These are phyloP conservation scores for Toxostoma redivivum DNA, from an alignment of 2,113 vertebrate species.

Conservation along the genomic window DNA sequence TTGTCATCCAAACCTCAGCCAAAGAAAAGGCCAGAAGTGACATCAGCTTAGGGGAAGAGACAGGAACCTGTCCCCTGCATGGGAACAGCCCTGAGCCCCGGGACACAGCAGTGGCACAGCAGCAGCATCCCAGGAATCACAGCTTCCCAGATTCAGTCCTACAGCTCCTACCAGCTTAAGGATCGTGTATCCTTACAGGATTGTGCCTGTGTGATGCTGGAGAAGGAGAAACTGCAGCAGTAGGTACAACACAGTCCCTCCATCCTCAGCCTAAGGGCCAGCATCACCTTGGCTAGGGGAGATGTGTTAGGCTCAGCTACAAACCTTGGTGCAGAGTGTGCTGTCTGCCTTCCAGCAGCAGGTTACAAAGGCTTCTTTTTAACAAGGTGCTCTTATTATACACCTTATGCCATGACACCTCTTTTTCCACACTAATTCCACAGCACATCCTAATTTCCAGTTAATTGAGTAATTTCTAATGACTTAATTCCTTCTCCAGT, in stretches of 20 bases:
- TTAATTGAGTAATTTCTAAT: neutral
- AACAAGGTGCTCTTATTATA: neutral
- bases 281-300: neutral
- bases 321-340: neutral
- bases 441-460: neutral
- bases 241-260: neutral
- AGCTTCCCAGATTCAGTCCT: neutral
- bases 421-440: neutral
- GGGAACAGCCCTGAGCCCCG: neutral
- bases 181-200: accelerated
- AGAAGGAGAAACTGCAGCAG: neutral
- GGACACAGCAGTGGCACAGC: neutral
- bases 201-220: neutral
- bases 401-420: neutral
- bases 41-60: neutral
- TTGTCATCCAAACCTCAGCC: neutral
- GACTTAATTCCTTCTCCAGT: neutral
- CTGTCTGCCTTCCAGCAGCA: neutral
- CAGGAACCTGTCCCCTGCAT: accelerated
- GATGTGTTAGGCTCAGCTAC: accelerated
- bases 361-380: neutral
- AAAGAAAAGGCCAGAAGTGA: neutral
- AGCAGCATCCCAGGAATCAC: neutral
- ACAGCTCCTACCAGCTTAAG: neutral
- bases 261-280: neutral